A percentile compares a stretch with the other conserved stretches of the same genome.
Conservation (phyloP, 2,113 vertebrate genomes). For the Barbus barbus region DNA sequence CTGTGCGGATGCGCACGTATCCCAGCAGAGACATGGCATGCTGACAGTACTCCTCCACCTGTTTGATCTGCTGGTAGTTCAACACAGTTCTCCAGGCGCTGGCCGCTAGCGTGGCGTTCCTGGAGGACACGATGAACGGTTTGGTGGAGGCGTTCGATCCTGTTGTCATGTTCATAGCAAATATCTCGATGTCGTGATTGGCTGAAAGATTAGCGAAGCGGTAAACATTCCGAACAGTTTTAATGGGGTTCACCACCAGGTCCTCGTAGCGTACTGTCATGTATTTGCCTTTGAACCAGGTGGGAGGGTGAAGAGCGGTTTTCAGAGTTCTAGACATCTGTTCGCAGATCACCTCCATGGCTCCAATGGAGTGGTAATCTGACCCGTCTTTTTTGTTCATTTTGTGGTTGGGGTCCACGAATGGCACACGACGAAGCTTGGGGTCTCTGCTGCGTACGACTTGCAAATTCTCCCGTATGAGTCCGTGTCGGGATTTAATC, state of each 20-base stretch:
- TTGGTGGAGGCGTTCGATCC: slow-evolving; percentile 88
- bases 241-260: slow-evolving; percentile 90
- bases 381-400: slow-evolving; percentile 84
- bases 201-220: slow-evolving; percentile 86
- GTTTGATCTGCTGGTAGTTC: slow-evolving; percentile 91
- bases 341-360: slow-evolving; percentile 97
- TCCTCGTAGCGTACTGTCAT: slow-evolving; percentile 95
- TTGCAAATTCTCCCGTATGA: slow-evolving; percentile 94
- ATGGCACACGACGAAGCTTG: slow-evolving; percentile 87
- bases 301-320: slow-evolving; percentile 85
- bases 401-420: slow-evolving; percentile 86
- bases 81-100: slow-evolving; percentile 93
- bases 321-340: slow-evolving; percentile 90
- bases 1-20: slow-evolving; percentile 84
- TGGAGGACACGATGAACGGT: slow-evolving; percentile 92
- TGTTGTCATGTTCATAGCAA: slow-evolving; percentile 93
- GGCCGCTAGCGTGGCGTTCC: slow-evolving; percentile 91
- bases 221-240: slow-evolving; percentile 85
- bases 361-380: slow-evolving; percentile 93
- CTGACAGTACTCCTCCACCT: slow-evolving; percentile 94
- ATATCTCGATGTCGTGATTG: slow-evolving; percentile 90
- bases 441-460: slow-evolving; percentile 93
- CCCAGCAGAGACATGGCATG: slow-evolving; percentile 93
- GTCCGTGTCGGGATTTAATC: slow-evolving; percentile 90
- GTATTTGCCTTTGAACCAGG: slow-evolving; percentile 94